These are phyloP conservation scores for Leucopsar rothschildi DNA, from an alignment of 2,113 vertebrate genomes.

Conservation along the genomic window DNA sequence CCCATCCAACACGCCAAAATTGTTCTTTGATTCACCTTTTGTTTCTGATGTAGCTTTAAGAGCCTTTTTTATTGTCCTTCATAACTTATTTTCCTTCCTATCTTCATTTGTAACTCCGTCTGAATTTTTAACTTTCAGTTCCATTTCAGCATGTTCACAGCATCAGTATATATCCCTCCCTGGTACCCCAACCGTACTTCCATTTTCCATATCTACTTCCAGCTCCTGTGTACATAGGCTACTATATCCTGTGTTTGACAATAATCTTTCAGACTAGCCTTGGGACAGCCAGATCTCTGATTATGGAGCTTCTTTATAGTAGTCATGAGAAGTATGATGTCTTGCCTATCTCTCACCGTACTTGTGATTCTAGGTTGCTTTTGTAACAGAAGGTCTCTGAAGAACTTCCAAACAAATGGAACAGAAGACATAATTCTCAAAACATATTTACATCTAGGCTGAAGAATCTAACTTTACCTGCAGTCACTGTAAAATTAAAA, in stretches of 20 bases:
- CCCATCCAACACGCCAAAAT: background rate
- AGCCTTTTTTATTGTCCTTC: background rate
- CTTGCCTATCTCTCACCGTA: background rate
- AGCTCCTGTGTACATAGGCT: background rate
- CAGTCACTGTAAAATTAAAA: conserved; percentile 5
- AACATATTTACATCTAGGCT: background rate
- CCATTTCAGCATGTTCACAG: background rate
- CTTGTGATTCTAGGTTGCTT: background rate
- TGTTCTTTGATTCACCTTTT: background rate
- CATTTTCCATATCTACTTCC: background rate
- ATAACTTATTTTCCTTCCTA: background rate
- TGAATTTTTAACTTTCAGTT: background rate
- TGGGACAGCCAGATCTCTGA: background rate
- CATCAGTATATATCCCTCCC: background rate
- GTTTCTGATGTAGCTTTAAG: background rate
- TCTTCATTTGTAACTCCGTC: background rate
- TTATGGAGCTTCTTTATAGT: background rate
- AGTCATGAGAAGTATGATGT: background rate
- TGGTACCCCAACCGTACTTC: background rate
- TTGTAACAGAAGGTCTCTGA: background rate
- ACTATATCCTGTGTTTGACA: background rate
- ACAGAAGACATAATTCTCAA: background rate
- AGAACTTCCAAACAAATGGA: background rate
- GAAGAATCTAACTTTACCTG: background rate
- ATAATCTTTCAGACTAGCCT: background rate